Evolutionary conservation across 2,888 invertebrate genomes (phyloP).

Genomic region (Sphaerophoria taeniata): DNA sequence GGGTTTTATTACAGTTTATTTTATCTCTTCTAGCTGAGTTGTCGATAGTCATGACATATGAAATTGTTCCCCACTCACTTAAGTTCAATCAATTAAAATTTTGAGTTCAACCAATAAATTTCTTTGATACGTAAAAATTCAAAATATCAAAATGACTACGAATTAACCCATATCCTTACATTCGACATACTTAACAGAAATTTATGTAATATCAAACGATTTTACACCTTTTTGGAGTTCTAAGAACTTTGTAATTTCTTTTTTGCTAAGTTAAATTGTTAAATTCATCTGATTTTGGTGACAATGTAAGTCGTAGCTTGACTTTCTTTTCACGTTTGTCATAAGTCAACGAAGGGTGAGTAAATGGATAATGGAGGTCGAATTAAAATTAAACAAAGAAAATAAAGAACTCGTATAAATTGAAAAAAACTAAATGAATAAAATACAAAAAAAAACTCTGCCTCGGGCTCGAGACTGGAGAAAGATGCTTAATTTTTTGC

Average conservation of each 20-base stretch:
- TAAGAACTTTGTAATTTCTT: conserved; percentile 39
- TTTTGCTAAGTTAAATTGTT: background rate
- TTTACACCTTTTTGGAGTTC: conserved; percentile 63
- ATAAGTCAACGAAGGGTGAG: conserved; percentile 54
- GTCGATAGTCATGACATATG: too few relatives aligned
- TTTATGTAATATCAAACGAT: conserved; percentile 71
- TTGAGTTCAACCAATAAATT: too few relatives aligned
- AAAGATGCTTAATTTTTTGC: conserved; percentile 10
- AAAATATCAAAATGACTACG: too few relatives aligned
- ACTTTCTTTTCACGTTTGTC: conserved; percentile 52
- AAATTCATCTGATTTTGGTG: conserved; percentile 11
- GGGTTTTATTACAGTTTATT: too few relatives aligned
- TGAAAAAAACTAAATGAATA: conserved; percentile 59
- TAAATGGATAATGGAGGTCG: conserved; percentile 47
- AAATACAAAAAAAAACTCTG: conserved; percentile 33
- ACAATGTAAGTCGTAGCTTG: conserved; percentile 33
- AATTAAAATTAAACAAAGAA: conserved; percentile 63
- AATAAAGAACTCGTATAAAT: conserved; percentile 38
- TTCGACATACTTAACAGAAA: too few relatives aligned
- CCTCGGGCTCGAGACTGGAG: conserved; percentile 5
- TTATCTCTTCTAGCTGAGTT: too few relatives aligned
- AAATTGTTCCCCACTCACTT: too few relatives aligned
- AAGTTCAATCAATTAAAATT: too few relatives aligned
- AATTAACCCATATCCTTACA: too few relatives aligned
- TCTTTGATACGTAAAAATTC: too few relatives aligned